Conservation (phyloP, 2,113 vertebrate species). For the Chloebia gouldiae region DNA sequence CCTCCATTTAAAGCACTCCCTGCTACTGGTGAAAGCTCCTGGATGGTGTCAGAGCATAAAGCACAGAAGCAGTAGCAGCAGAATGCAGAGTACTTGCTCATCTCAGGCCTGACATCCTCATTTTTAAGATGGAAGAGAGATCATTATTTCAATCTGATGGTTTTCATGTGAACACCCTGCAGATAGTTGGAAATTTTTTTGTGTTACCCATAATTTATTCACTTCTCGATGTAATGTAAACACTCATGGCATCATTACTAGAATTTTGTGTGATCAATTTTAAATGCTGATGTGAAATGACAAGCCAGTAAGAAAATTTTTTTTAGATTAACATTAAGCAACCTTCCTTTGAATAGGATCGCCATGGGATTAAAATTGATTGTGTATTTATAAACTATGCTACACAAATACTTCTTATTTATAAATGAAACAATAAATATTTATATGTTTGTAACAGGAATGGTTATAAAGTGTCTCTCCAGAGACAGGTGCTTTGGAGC, state of each 20-base stretch:
- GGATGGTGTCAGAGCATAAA: not conserved
- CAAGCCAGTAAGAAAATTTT: not conserved
- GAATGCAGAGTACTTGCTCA: not conserved
- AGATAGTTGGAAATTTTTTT: not conserved
- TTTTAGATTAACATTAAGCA: not conserved
- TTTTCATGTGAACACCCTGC: not conserved
- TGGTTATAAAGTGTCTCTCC: not conserved
- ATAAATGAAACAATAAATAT: not conserved
- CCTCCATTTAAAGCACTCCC: not conserved
- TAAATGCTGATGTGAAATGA: not conserved
- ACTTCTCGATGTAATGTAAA: not conserved
- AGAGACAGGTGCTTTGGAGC: not conserved
- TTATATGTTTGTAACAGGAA: not conserved
- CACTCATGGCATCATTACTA: not conserved
- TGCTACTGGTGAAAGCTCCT: not conserved
- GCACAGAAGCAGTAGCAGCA: not conserved
- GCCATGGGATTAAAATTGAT: not conserved
- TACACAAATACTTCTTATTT: not conserved
- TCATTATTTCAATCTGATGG: not conserved
- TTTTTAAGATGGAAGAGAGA: not conserved
- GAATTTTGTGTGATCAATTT: not conserved
- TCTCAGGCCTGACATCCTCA: not conserved
- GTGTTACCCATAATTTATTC: not conserved
- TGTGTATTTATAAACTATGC: not conserved
- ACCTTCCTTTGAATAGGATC: not conserved